A percentile compares a stretch with the other conserved stretches of the same genome.
These are phyloP conservation scores for Meteorus sp. DNA, from an alignment of 1,140 invertebrate genomes.

Conservation along the genomic window DNA sequence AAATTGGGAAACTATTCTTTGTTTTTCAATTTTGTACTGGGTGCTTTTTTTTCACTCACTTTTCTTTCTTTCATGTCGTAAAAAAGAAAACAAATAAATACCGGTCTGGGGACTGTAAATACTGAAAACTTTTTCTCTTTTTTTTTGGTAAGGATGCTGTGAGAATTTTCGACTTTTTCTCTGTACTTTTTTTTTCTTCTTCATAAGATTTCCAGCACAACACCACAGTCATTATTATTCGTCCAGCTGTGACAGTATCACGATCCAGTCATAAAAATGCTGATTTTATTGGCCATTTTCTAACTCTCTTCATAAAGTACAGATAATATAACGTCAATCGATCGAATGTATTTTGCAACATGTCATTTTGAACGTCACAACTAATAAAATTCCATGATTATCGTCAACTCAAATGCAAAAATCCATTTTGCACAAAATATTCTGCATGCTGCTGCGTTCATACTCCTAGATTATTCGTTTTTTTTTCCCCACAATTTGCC, in stretches of 20 bases:
- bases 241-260: not conserved
- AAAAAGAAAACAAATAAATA: too few species aligned
- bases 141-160: too few species aligned
- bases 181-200: too few species aligned
- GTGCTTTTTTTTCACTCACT: too few species aligned
- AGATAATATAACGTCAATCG: not conserved
- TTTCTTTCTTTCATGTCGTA: too few species aligned
- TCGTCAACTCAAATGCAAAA: not conserved
- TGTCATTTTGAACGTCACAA: not conserved
- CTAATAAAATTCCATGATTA: not conserved
- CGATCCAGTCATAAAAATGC: not conserved
- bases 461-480: too few species aligned
- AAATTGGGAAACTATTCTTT: conserved; percentile 8
- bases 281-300: not conserved
- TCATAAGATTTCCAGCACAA: too few species aligned
- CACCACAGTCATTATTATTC: not conserved
- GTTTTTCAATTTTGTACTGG: too few species aligned
- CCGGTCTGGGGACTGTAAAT: too few species aligned
- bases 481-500: not conserved
- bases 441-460: not conserved
- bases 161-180: too few species aligned
- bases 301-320: too few species aligned
- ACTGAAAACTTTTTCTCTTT: too few species aligned
- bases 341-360: not conserved
- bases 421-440: not conserved